Conservation (phyloP, 2,797 vertebrate species). For the Thunnus albacares region DNA sequence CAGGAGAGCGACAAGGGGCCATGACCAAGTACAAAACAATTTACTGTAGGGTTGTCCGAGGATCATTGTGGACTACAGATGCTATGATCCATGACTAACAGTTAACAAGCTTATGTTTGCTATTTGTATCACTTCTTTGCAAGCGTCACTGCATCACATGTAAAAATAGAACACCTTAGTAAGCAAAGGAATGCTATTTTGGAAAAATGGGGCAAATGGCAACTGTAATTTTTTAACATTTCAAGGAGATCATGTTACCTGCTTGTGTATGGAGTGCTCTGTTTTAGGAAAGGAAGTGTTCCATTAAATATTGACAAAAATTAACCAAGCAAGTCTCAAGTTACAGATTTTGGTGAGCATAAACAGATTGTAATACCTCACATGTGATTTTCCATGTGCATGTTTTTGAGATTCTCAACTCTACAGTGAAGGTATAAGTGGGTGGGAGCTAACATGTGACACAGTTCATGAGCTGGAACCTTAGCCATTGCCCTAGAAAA, state of each 20-base stretch:
- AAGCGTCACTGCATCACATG: neutral
- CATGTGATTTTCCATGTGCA: conserved; percentile 5
- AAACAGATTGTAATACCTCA: neutral
- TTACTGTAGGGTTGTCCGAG: conserved; percentile 22
- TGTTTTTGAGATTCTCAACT: neutral
- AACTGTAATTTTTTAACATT: conserved; percentile 10
- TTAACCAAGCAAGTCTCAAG: neutral
- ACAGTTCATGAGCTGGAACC: neutral
- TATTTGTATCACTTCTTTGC: conserved; percentile 36
- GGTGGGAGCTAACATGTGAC: conserved; percentile 2
- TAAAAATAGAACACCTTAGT: conserved; percentile 54
- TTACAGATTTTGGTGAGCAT: neutral
- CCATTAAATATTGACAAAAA: conserved; percentile 23
- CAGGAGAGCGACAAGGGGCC: conserved; percentile 13
- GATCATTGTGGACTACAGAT: conserved; percentile 36
- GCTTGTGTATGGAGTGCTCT: neutral
- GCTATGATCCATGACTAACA: conserved; percentile 67
- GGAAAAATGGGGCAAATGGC: conserved; percentile 3
- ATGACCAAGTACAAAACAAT: conserved; percentile 37
- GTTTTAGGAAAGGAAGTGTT: neutral
- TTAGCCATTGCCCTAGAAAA: neutral
- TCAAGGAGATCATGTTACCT: neutral
- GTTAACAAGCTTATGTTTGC: conserved; percentile 59
- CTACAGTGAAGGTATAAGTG: neutral
- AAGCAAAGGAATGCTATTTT: conserved; percentile 35